These are phyloP conservation scores for Raillietiella orientalis DNA, from an alignment of 2,888 invertebrate species.

Conservation along the genomic window DNA sequence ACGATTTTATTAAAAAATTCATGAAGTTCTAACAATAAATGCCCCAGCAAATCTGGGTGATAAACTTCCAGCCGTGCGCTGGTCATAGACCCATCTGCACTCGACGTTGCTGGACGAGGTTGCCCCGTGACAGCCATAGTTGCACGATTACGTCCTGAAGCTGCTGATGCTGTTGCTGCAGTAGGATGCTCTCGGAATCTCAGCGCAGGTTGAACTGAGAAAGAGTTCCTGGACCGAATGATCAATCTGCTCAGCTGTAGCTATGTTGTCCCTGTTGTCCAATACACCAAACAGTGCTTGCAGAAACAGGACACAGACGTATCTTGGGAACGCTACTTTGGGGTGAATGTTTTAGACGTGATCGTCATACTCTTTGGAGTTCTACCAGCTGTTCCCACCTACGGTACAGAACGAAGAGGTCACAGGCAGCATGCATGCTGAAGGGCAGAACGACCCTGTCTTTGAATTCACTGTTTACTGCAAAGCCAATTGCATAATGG, in stretches of 20 bases:
- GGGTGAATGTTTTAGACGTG: constrained; percentile 82
- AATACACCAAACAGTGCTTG: constrained; percentile 77
- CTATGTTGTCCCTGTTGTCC: constrained; percentile 75
- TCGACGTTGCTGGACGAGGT: constrained; percentile 84
- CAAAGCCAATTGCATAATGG: constrained; percentile 16
- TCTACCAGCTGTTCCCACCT: constrained; percentile 70
- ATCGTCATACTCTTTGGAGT: constrained; percentile 85
- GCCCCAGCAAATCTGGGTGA: too few relatives aligned
- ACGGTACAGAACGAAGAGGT: constrained; percentile 94
- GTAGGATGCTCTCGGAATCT: constrained; percentile 80
- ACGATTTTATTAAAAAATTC: too few relatives aligned
- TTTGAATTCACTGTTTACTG: constrained; percentile 44
- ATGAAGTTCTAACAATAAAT: too few relatives aligned
- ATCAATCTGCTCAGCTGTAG: constrained; percentile 76
- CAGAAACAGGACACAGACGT: constrained; percentile 78
- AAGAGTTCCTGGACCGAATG: constrained; percentile 88
- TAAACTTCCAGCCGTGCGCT: constrained; percentile 79
- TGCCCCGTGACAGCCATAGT: constrained; percentile 55
- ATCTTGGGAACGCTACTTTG: constrained; percentile 80
- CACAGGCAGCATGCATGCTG: constrained; percentile 68
- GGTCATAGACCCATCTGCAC: constrained; percentile 87
- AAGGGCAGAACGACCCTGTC: constrained; percentile 70
- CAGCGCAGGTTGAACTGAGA: constrained; percentile 77
- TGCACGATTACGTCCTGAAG: constrained; percentile 58
- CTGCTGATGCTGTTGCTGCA: constrained; percentile 54